Base-by-base conservation (phyloP, 2,797 vertebrate species). In the Chrysocyon brachyurus region DNA sequence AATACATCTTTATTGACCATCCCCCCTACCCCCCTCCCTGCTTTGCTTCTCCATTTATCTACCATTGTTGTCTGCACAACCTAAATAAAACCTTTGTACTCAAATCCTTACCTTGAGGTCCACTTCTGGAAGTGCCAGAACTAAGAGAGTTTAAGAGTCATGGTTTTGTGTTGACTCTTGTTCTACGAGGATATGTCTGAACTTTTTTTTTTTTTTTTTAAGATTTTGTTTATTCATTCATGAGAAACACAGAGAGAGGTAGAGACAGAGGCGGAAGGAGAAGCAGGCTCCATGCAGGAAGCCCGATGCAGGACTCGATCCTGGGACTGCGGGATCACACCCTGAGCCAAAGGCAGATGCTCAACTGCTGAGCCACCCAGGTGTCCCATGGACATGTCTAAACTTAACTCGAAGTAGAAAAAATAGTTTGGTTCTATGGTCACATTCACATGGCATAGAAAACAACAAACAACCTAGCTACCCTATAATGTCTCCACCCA, bases 381-480 rank as follows among this genome's bases (percentile, higher is more conserved):
- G 40, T 46, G 40, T 46, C 40, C 40, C 40, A 46, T 46, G 40
- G 40, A 1, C 4, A 11, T 12, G n/a, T 75, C 40, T 90, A 90
- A 95, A 82, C 33, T 94, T 92, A 22, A 59, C 46, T 91, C 36
- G 64, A 61, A n/a, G 70, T 14, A n/a, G 28, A 77, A 90, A 12
- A 68, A 46, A 10, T 40, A 46, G 46, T 87, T 90, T 83, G 46
- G 26, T 90, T 78, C 84, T 70, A 57, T 59, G 61, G 40, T 94
- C 46, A 28, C 79, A 52, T 77, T 92, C 61, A 49, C 28, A 89
- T 22, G 77, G 28, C 12, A 56, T 46, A 14, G 36, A 52, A 87
- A 90, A 87, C 26, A 94, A 49, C 46, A 19, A 93, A 79, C n/a
- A 85, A 16, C 0, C 7, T 5, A 83, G 21, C 57, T 56, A 31